A percentile compares a stretch with the other conserved stretches of the same genome.
Evolutionary conservation across 1,140 invertebrate species (phyloP).

Genomic region (Micrasema minimum): DNA sequence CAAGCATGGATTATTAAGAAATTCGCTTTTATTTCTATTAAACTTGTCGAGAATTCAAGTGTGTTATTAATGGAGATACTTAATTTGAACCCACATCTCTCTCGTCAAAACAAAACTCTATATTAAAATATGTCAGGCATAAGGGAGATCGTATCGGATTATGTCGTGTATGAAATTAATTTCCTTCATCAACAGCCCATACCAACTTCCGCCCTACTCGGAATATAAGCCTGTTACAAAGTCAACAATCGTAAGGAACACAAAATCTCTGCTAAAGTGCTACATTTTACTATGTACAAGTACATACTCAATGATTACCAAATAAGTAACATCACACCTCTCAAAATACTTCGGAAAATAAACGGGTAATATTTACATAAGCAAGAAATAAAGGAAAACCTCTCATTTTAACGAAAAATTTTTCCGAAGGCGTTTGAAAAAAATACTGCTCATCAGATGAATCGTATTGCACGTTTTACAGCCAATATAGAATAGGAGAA

Average conservation of each 20-base stretch:
- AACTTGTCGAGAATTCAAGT: conserved; percentile 4
- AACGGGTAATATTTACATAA: too few species aligned
- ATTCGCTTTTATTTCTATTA: conserved; percentile 18
- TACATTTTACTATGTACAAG: not conserved
- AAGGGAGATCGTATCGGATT: conserved; percentile 28
- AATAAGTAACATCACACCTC: conserved; percentile 6
- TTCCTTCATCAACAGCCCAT: conserved; percentile 37
- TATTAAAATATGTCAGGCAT: conserved; percentile 16
- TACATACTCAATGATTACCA: not conserved
- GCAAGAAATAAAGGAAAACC: too few species aligned
- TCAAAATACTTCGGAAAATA: too few species aligned
- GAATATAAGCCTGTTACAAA: conserved; percentile 6
- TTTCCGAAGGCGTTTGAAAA: too few species aligned
- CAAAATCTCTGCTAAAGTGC: not conserved
- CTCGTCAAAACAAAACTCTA: conserved; percentile 20
- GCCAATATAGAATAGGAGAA: conserved; percentile 16
- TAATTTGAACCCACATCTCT: conserved; percentile 22
- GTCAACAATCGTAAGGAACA: conserved; percentile 24
- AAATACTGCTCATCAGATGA: too few species aligned
- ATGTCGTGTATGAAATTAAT: conserved; percentile 47
- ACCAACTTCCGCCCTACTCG: not conserved
- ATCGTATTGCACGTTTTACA: not conserved
- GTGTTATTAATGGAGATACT: conserved; percentile 10
- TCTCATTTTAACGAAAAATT: too few species aligned
- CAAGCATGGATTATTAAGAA: not conserved